Conservation (phyloP, 2,888 invertebrate species). For the Pandemis corylana region DNA sequence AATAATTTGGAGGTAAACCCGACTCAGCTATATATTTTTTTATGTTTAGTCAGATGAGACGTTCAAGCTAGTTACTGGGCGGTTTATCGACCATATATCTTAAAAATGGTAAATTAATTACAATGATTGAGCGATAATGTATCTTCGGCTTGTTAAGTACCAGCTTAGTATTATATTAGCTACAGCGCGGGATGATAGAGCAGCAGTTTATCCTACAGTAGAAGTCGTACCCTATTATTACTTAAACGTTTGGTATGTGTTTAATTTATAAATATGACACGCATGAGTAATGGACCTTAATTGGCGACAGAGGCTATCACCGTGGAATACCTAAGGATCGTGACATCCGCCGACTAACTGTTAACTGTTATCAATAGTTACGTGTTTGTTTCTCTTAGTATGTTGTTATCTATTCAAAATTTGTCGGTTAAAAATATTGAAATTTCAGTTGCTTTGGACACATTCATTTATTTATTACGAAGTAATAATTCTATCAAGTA, state of each 20-base stretch:
- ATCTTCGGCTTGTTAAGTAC: slow-evolving; percentile 16
- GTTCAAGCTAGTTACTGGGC: slow-evolving; percentile 6
- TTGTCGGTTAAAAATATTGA: background rate
- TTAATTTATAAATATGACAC: slow-evolving; percentile 76
- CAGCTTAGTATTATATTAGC: slow-evolving; percentile 18
- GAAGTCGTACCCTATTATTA: slow-evolving; percentile 35
- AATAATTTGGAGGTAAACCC: slow-evolving; percentile 45
- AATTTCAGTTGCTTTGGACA: no score
- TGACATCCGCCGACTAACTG: slow-evolving; percentile 80
- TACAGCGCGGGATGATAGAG: slow-evolving; percentile 9
- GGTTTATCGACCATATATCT: slow-evolving; percentile 30
- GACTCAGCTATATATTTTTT: slow-evolving; percentile 22
- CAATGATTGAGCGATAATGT: slow-evolving; percentile 36
- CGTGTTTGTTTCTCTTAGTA: slow-evolving; percentile 44
- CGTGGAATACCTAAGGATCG: slow-evolving; percentile 72
- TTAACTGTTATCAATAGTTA: slow-evolving; percentile 58
- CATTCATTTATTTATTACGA: no score
- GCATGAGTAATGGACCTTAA: slow-evolving; percentile 78
- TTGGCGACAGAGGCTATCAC: slow-evolving; percentile 78
- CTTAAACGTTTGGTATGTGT: slow-evolving; percentile 34
- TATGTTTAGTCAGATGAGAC: slow-evolving; percentile 3
- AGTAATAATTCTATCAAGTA: no score
- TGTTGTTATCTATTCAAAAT: slow-evolving; percentile 17
- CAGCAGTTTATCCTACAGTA: slow-evolving; percentile 21
- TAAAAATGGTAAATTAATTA: slow-evolving; percentile 35